phyloP scores from a whole-genome alignment of 1,140 invertebrate species.

The Drosophila orosa region DNA sequence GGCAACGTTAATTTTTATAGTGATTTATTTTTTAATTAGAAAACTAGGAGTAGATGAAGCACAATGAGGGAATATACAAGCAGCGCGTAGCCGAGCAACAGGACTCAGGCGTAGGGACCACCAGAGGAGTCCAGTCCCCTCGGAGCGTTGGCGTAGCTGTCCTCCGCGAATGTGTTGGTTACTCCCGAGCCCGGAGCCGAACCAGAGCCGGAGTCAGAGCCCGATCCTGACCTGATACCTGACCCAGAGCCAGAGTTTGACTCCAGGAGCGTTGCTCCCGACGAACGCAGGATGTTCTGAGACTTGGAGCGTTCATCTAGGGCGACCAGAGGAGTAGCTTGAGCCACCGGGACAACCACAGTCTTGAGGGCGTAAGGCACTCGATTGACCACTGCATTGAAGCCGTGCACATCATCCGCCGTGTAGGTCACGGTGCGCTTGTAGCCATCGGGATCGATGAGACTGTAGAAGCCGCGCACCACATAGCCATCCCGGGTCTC shows the following conservation, averaged over 20 bases:
- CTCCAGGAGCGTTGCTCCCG: not conserved
- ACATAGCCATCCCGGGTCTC: slow-evolving; percentile 65
- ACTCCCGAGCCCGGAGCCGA: slow-evolving; percentile 12
- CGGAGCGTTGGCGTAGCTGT: slow-evolving; percentile 46
- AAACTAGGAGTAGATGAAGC: slow-evolving; percentile 55
- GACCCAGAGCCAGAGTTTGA: not conserved
- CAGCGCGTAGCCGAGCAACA: slow-evolving; percentile 22
- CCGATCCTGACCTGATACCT: not conserved
- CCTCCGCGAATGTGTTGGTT: slow-evolving; percentile 20
- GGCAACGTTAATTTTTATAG: slow-evolving; percentile 7
- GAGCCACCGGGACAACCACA: slow-evolving; percentile 12
- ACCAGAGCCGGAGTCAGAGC: not conserved
- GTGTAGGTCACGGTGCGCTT: slow-evolving; percentile 86
- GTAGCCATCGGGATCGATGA: slow-evolving; percentile 80
- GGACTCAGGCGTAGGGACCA: slow-evolving; percentile 53
- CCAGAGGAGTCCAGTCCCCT: slow-evolving; percentile 43
- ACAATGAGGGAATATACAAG: slow-evolving; percentile 46
- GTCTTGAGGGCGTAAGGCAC: slow-evolving; percentile 62
- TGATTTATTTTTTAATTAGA: slow-evolving; percentile 45
- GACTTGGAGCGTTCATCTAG: slow-evolving; percentile 50
- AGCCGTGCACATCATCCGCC: slow-evolving; percentile 85
- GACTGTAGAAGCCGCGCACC: slow-evolving; percentile 64
- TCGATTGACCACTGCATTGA: slow-evolving; percentile 85
- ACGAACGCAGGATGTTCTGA: not conserved
- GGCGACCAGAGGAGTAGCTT: slow-evolving; percentile 10